phyloP scores from a whole-genome alignment of 2,113 vertebrate genomes.

The Agapornis roseicollis region DNA sequence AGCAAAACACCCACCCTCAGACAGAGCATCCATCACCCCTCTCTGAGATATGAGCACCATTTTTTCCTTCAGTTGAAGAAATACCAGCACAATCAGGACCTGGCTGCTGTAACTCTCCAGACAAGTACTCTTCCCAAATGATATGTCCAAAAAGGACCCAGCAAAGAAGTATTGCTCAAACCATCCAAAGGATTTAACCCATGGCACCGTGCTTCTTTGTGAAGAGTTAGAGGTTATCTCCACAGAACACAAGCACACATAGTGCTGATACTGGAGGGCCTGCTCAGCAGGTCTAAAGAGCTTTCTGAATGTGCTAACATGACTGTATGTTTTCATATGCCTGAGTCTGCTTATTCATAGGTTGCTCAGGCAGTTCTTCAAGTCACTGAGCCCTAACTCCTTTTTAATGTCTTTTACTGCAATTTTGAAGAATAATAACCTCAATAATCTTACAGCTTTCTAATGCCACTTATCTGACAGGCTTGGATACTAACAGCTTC shows the following conservation, averaged over 20 bases:
- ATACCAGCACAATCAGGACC: not conserved
- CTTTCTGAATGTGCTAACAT: not conserved
- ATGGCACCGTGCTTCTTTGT: not conserved
- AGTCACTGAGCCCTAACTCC: not conserved
- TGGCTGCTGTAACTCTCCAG: not conserved
- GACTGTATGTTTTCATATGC: not conserved
- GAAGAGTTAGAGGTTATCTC: not conserved
- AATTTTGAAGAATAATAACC: not conserved
- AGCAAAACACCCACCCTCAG: not conserved
- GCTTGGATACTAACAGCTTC: not conserved
- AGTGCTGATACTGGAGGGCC: not conserved
- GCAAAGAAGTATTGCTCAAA: not conserved
- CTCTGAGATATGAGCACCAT: not conserved
- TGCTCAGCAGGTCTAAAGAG: not conserved
- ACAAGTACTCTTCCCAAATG: not conserved
- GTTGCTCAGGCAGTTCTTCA: not conserved
- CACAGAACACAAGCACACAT: not conserved
- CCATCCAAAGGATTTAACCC: not conserved
- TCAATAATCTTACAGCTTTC: not conserved
- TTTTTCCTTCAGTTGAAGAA: not conserved
- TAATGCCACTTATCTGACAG: not conserved
- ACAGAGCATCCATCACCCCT: not conserved
- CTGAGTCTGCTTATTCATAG: not conserved
- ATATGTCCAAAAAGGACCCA: not conserved
- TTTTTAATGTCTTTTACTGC: not conserved